Evolutionary conservation across 1,140 invertebrate genomes (phyloP), one percentile per base, ranked within the genome.

Genomic region (Neodiprion virginianus): DNA sequence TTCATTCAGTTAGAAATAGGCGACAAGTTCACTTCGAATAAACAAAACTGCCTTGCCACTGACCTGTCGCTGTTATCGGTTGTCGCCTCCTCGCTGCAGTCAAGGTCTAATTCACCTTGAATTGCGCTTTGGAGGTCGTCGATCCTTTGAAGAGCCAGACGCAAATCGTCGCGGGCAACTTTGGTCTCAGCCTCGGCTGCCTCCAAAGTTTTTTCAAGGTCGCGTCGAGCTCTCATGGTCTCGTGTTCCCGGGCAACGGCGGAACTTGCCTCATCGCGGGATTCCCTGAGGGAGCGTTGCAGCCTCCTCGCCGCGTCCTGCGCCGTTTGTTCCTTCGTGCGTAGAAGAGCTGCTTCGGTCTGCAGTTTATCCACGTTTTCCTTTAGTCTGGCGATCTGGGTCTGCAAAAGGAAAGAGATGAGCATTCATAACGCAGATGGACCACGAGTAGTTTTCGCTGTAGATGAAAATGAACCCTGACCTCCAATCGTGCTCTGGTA

Each of bases 111-210:
- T 74, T 93, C 92, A 4, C 92, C 95, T 81, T 96, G 93, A 83
- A 96, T 93, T n/a, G 95, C 95, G 79, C 93, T 92, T 80, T 96
- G 95, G 9, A 97, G 86, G 86, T 96, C 95, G 69, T 95, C 93
- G 76, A 96, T 96, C 80, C 95, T 89, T 84, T 96, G 95, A 77
- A 96, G 87, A 8, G 96, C 95, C 79, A 96, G 86, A 72, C 94
- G 91, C 28, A 96, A 89, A 87, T 96, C 96, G 70, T 93, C 91
- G 75, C 90, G 89, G 0, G 92, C 88, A 10, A 91, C 90, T 65
- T 91, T 86, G 4, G 91, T 89, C 83, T 94, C 93, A 0, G 91
- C 89, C 80, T 94, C 93, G 7, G 91, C 85, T 72, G 90, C 87
- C 80, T 94, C 93, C 65, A 93, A 87, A 75, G 91, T 89, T 83